Evolutionary conservation across 2,797 vertebrate genomes (phyloP), one percentile per base, ranked within the genome.

Genomic region (Crocodylus rhombifer): DNA sequence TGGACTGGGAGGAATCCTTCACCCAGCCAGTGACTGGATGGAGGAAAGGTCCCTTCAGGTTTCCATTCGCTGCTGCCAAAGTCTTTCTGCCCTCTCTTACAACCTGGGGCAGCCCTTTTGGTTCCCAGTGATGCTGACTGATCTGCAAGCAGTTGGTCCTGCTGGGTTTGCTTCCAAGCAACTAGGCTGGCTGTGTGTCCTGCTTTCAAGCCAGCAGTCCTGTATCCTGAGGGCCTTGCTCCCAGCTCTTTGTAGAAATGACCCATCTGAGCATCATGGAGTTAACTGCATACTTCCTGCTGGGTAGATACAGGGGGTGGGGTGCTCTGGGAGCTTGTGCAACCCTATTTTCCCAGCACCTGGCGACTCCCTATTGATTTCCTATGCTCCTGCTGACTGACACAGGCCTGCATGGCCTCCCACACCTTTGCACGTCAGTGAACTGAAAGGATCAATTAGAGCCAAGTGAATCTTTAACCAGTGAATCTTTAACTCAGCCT

Each of bases 391-490:
- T 7, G 51, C 77, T 90, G 82, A 80, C 55, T 80, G 82, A 78
- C 63, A 78, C 62, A 69, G 16, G 30, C 42, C 20, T 64, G 63
- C 64, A 79, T 75, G 78, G 56, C 61, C 62, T 78, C 69, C 77
- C 69, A 85, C 88, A 85, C 82, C 88, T 90, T 89, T 67, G 69
- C 28, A 62, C 82, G 55, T 90, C 88, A 76, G 51, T 30, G n/a
- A 85, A 56, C 88, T 84, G 77, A 77, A 33, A 85, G 61, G 42
- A 75, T 84, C 82, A 75, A 80, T 85, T 90, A 90, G 76, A 18
- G 28, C 84, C 25, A 28, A 65, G n/a, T n/a, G n/a, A n/a, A n/a
- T n/a, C n/a, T n/a, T n/a, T n/a, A n/a, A 64, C 87, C 58, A 13
- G 28, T 60, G 65, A 84, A 42, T 30, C 64, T 76, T 69, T 23